Evolutionary conservation across 2,888 invertebrate genomes (phyloP), one percentile per base, ranked within the genome.

Genomic region (Chydorus sphaericus): DNA sequence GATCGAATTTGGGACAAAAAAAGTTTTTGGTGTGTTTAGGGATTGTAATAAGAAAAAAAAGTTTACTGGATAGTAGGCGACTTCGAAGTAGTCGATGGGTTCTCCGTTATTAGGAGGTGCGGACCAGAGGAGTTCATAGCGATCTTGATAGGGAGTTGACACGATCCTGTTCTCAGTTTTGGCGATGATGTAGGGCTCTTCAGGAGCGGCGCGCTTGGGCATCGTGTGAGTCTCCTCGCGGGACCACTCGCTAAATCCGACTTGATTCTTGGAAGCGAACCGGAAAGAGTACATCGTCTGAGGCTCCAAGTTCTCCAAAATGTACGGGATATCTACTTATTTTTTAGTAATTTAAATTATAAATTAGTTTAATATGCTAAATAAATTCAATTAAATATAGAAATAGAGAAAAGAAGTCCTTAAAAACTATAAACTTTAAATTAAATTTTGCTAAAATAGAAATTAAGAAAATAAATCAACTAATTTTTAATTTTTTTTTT

Each of bases 51-150:
- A 14, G 8, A n/a, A n/a, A n/a, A n/a, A n/a, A n/a, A n/a, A n/a
- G n/a, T 28, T 80, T 75, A 88, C 86, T 67, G 82, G 80, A 69
- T 88, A 89, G 70, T 82, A 86, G 67, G 76, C 80, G 61, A 92
- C 77, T 68, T 82, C 77, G 70, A 90, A 92, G 69, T 75, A 75
- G 66, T 86, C 83, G 65, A 92, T 90, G 28, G 83, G 84, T 70
- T 88, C 88, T 8, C 92, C 92, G 70, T 92, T 92, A 67, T 91
- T 85, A 53, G 83, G 81, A 0, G 91, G 90, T 53, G 84, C 80
- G 64, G 79, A 80, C 91, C 91, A 92, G 66, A 81, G 77, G 20
- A 91, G 69, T 66, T 88, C 85, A 67, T 81, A 89, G 66, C 81
- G 82, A 70, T 86, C 83, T 28, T 82, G 82, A 68, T 80, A 88